Conservation (phyloP, 2,888 invertebrate genomes). For the Caenorhabditis panamensis region DNA sequence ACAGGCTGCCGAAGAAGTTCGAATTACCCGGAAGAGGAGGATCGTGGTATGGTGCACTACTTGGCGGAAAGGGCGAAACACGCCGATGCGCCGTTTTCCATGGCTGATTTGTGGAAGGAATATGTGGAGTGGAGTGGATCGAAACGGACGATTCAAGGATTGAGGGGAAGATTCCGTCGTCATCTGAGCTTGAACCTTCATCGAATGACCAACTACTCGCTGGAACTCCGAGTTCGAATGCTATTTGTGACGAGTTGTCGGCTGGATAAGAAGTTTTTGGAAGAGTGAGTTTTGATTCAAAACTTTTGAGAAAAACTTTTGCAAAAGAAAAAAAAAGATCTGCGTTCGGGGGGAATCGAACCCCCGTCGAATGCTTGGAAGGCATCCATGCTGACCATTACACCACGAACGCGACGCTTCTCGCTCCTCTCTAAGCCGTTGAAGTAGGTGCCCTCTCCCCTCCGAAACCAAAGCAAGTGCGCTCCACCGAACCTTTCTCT, state of each 20-base stretch:
- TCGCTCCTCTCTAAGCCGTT: too few relatives aligned
- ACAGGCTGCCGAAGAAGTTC: neutral
- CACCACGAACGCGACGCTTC: slow-evolving; percentile 4
- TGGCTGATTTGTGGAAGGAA: neutral
- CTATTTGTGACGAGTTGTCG: neutral
- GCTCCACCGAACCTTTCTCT: neutral
- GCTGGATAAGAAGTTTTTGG: neutral
- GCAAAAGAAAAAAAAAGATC: slow-evolving; percentile 24
- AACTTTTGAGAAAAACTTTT: too few relatives aligned
- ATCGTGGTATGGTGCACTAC: neutral
- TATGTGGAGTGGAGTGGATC: neutral
- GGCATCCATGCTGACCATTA: slow-evolving; percentile 76
- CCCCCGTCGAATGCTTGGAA: slow-evolving; percentile 77
- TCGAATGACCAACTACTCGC: neutral
- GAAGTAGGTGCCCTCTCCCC: too few relatives aligned
- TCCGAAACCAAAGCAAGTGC: too few relatives aligned
- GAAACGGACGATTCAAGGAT: neutral
- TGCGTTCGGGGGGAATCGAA: slow-evolving; percentile 75
- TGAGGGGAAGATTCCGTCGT: neutral
- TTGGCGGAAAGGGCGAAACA: neutral
- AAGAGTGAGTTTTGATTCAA: slow-evolving; percentile 4
- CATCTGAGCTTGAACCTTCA: neutral
- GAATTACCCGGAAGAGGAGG: slow-evolving; percentile 3
- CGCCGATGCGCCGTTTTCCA: neutral
- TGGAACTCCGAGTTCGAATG: neutral